phyloP scores from a whole-genome alignment of 2,888 invertebrate genomes.

The Sminthurides aquaticus region DNA sequence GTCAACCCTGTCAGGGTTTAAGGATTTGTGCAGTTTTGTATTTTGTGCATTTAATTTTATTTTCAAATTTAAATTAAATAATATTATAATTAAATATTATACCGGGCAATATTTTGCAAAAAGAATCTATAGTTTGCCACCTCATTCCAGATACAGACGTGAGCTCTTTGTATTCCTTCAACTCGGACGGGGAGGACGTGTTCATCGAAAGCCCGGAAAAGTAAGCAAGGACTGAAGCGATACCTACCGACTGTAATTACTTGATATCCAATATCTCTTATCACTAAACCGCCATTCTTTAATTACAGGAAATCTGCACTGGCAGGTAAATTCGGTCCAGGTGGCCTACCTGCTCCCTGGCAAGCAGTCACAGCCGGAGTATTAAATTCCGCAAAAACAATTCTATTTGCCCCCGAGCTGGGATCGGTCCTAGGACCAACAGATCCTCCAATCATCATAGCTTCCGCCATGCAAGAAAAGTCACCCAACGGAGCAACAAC shows the following conservation, averaged over 20 bases:
- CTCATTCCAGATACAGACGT: conserved; percentile 51
- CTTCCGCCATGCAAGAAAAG: conserved; percentile 26
- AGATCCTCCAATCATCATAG: conserved; percentile 24
- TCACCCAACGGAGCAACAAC: conserved; percentile 15
- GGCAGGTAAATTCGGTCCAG: neutral
- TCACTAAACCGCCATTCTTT: too few relatives aligned
- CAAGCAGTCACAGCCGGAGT: conserved; percentile 28
- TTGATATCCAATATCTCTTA: neutral
- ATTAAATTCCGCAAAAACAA: conserved; percentile 35
- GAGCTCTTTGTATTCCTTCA: conserved; percentile 52
- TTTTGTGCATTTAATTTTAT: neutral
- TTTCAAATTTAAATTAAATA: neutral
- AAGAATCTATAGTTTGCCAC: too few relatives aligned
- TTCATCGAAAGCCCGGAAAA: conserved; percentile 32
- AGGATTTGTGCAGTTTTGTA: too few relatives aligned
- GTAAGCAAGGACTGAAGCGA: conserved; percentile 6
- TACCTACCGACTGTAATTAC: neutral
- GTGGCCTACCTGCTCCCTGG: conserved; percentile 26
- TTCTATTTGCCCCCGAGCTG: conserved; percentile 30
- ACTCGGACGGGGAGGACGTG: conserved; percentile 52
- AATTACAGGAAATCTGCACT: neutral
- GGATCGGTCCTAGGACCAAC: conserved; percentile 12
- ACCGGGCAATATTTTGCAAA: too few relatives aligned
- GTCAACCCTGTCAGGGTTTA: too few relatives aligned
- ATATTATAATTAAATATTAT: too few relatives aligned